These are phyloP conservation scores for Ciconia maguari DNA, from an alignment of 2,113 vertebrate genomes.

Conservation along the genomic window DNA sequence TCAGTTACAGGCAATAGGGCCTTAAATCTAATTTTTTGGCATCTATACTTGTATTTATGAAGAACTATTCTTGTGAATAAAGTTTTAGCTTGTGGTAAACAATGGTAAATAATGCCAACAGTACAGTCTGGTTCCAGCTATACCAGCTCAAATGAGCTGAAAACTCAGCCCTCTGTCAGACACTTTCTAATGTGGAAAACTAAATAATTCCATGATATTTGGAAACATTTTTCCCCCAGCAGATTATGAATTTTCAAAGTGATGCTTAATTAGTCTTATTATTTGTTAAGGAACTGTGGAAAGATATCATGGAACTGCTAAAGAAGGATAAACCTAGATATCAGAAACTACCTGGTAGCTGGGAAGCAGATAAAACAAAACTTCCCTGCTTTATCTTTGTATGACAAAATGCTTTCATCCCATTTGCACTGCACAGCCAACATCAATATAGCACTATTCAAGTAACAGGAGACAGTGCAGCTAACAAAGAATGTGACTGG, in stretches of 20 bases:
- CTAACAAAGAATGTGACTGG: background rate
- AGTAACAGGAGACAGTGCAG: background rate
- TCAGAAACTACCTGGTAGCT: slow-evolving; percentile 22
- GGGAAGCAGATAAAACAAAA: slow-evolving; percentile 30
- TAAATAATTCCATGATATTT: background rate
- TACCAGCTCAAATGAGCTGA: background rate
- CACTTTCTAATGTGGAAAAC: background rate
- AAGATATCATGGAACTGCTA: background rate
- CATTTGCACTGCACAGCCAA: background rate
- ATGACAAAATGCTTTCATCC: slow-evolving; percentile 13
- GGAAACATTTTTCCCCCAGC: background rate
- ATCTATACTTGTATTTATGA: slow-evolving; percentile 11
- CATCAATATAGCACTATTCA: background rate
- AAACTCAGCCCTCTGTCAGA: background rate
- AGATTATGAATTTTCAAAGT: slow-evolving; percentile 38
- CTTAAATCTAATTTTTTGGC: slow-evolving; percentile 16
- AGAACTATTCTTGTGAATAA: slow-evolving; percentile 11
- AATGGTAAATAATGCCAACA: slow-evolving; percentile 17
- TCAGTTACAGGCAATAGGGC: background rate
- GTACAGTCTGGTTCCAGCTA: background rate
- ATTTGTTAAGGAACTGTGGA: slow-evolving; percentile 46
- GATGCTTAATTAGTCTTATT: slow-evolving; percentile 53
- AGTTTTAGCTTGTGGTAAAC: slow-evolving; percentile 26
- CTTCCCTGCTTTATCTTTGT: background rate
- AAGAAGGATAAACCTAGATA: slow-evolving; percentile 55